Conservation (phyloP, 2,113 vertebrate species). For the Lampris incognitus region DNA sequence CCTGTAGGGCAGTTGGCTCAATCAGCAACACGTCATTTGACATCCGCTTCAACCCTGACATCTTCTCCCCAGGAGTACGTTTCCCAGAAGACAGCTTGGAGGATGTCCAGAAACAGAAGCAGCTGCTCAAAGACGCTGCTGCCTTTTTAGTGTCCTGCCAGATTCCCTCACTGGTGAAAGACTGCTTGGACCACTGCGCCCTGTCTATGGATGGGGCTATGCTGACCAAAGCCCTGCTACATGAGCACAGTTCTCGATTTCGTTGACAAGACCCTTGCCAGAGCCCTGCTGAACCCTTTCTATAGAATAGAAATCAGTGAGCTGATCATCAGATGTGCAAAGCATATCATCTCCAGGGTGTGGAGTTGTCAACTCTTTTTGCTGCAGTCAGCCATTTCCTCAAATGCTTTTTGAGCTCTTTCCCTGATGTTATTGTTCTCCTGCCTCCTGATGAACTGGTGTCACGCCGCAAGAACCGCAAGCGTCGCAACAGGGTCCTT, state of each 20-base stretch:
- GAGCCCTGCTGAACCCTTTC: conserved; percentile 91
- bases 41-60: conserved; percentile 98
- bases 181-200: conserved; percentile 93
- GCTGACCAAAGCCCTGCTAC: conserved; percentile 91
- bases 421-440: conserved; percentile 93
- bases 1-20: conserved; percentile 96
- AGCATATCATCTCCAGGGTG: conserved; percentile 96
- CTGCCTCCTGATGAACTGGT: conserved; percentile 94
- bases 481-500: conserved; percentile 90
- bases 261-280: conserved; percentile 88
- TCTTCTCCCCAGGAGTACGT: conserved; percentile 96
- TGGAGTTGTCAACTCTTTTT: conserved; percentile 94
- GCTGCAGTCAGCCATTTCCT: conserved; percentile 98
- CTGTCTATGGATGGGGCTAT: conserved; percentile 96
- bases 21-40: conserved; percentile 94
- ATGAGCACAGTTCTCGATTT: conserved; percentile 91
- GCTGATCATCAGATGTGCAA: conserved; percentile 95
- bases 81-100: conserved; percentile 90
- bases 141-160: conserved; percentile 95
- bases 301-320: conserved; percentile 95
- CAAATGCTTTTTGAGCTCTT: conserved; percentile 97
- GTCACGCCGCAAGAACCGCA: conserved; percentile 94
- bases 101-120: conserved; percentile 96
- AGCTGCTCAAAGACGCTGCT: conserved; percentile 93
- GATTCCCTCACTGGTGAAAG: conserved; percentile 97